These are phyloP conservation scores for Scortum barcoo DNA, from an alignment of 2,113 vertebrate genomes.

Conservation along the genomic window DNA sequence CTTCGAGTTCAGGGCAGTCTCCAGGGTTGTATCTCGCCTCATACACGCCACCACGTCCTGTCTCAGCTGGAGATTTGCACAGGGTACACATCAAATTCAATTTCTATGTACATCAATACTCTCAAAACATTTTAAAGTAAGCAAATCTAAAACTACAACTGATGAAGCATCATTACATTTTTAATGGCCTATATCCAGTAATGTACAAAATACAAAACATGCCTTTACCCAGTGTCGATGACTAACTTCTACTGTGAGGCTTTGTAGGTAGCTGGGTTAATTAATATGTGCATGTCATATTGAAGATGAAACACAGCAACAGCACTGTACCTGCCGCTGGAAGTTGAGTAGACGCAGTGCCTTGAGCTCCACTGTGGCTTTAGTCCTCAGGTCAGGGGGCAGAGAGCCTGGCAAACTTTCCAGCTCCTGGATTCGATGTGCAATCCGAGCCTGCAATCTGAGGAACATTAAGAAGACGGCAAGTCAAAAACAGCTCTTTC, in stretches of 20 bases:
- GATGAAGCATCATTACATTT: background rate
- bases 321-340: conserved; percentile 91
- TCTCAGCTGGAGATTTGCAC: conserved; percentile 85
- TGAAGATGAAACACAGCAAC: background rate
- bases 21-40: conserved; percentile 96
- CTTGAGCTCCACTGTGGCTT: conserved; percentile 98
- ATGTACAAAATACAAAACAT: too few species aligned
- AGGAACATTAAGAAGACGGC: background rate
- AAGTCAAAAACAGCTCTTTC: background rate
- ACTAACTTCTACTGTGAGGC: background rate
- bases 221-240: fast-evolving
- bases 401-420: conserved; percentile 97
- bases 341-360: conserved; percentile 97
- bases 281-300: background rate
- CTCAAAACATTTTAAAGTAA: too few species aligned
- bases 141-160: background rate
- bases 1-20: conserved; percentile 98
- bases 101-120: background rate
- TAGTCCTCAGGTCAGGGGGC: conserved; percentile 95
- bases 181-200: too few species aligned
- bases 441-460: conserved; percentile 97
- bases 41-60: conserved; percentile 98
- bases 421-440: conserved; percentile 97
- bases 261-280: background rate
- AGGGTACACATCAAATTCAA: background rate